Conservation (phyloP, 1,140 invertebrate genomes). For the Trichonephila clavipes region DNA sequence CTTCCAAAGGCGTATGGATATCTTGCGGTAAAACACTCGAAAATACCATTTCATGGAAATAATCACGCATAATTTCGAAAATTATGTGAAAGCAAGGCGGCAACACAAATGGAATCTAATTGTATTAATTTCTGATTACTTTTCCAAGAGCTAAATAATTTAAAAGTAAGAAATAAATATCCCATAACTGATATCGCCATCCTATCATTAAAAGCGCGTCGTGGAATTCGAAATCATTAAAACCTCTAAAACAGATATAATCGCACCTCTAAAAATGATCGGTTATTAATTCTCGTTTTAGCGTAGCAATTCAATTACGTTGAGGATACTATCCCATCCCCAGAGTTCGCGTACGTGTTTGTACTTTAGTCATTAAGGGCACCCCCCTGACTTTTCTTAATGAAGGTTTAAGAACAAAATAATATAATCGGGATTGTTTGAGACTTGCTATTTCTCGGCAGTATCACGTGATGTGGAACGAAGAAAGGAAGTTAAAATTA, state of each 20-base stretch:
- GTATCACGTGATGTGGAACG: not conserved
- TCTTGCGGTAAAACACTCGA: too few species aligned
- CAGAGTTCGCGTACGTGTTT: constrained; percentile 22
- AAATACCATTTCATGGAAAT: too few species aligned
- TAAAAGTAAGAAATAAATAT: not conserved
- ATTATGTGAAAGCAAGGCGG: too few species aligned
- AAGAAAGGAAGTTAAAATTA: constrained; percentile 43
- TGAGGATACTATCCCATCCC: not conserved
- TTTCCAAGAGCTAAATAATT: not conserved
- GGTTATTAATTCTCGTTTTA: constrained; percentile 67
- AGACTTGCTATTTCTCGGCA: constrained; percentile 7
- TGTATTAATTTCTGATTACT: too few species aligned
- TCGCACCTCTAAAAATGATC: constrained; percentile 46
- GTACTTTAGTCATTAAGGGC: constrained; percentile 34
- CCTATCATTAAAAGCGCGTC: not conserved
- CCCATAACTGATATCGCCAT: not conserved
- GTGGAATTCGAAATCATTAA: constrained; percentile 38
- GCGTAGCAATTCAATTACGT: constrained; percentile 58
- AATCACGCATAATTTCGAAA: too few species aligned
- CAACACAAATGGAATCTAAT: too few species aligned
- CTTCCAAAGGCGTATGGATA: too few species aligned
- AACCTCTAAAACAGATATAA: constrained; percentile 54
- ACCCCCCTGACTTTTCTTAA: constrained; percentile 49
- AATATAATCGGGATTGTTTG: constrained; percentile 66
- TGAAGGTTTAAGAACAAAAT: constrained; percentile 71